Base-by-base conservation (phyloP, 2,113 vertebrate genomes). In the Pimephales promelas region DNA sequence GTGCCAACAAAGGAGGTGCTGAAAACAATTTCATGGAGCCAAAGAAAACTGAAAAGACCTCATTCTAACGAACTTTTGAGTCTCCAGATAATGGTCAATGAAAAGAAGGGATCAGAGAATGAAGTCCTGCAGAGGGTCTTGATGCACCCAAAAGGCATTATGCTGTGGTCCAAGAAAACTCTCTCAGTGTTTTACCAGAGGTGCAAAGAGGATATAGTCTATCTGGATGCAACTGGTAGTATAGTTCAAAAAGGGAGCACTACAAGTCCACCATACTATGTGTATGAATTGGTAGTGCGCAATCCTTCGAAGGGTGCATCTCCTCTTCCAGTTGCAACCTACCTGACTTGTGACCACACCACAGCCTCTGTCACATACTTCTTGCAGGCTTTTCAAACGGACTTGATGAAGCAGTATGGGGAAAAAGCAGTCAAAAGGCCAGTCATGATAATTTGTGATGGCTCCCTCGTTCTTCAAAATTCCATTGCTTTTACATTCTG, bases 201-300 rank as follows among this genome's bases (percentile, higher is more conserved):
- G 45, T 79, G 49, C 70, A 57, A 57, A 43, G 72, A 82, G 24
- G 86, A 87, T 43, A 84, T 87, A 64, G 61, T 87, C 1, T 84
- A 78, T 61, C 24, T 84, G 16, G 72, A 84, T 84, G 86, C 79
- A 24, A 87, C 79, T 20, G 79, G 86, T 26, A 84, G 79, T 40
- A 82, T 84, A 7, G 16, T 84, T 3, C 18, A 84, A 43, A 66
- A 64, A 59, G 20, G 6, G 31, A 84, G 24, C 18, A 8, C 40
- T 20, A 54, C 18, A 24, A 77, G 26, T 31, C 40, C 79, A 31
- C 72, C 72, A 10, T 87, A 71, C 18, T 87, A 79, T 62, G 62
- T 84, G 1, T 87, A 79, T 59, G 86, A 85, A 34, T 52, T 87
- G 16, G 79, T 84, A 16, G 78, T 82, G 31, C 10, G 10, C 2